Base-by-base conservation (phyloP, 2,888 invertebrate genomes). In the Herminia tarsipennalis region DNA sequence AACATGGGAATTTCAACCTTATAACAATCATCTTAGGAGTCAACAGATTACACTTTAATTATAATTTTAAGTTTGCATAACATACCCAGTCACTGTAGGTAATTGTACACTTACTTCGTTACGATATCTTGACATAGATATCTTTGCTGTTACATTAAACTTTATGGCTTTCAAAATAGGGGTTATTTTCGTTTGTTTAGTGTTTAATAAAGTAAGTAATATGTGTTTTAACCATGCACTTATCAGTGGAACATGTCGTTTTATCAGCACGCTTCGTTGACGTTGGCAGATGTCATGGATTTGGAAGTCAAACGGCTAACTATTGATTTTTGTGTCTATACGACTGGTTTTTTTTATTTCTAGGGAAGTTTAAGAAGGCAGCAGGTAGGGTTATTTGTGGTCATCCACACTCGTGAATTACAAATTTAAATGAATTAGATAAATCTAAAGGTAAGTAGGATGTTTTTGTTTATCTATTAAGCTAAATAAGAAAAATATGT, bases 251-350 rank as follows among this genome's bases (percentile, higher is more conserved):
- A 64, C 65, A 60, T 53, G 65, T 57, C 44, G 12, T 27, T 52
- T 67, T 66, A 66, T 66, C 65, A 60, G 47, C 21, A 60, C 55
- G 61, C 61, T 55, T 48, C 52, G 50, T 17, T 55, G 67, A 34
- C 33, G 35, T 29, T 32, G 42, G 65, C 65, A 66, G 65, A 66
- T 66, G 65, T 43, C 39, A 22, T 64, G 56, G 49, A 58, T 65
- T 63, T 56, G 56, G 24, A 46, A 55, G 44, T 44, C 44, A 41
- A 48, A 48, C 40, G 51, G 32, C 51, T 39, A 6, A 40, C 35
- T 43, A 55, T 57, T 42, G 60, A 54, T 50, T 60, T 42, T n/a
- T 32, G 43, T 18, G 30, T 16, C 10, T 21, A 47, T n/a, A 12
- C 32, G 28, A 24, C 28, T 27, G 42, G 34, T n/a, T n/a, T n/a